Percentiles rank a stretch among this genome's conserved stretches.
Conservation (phyloP, 2,113 vertebrate species). For the Isichthys henryi region DNA sequence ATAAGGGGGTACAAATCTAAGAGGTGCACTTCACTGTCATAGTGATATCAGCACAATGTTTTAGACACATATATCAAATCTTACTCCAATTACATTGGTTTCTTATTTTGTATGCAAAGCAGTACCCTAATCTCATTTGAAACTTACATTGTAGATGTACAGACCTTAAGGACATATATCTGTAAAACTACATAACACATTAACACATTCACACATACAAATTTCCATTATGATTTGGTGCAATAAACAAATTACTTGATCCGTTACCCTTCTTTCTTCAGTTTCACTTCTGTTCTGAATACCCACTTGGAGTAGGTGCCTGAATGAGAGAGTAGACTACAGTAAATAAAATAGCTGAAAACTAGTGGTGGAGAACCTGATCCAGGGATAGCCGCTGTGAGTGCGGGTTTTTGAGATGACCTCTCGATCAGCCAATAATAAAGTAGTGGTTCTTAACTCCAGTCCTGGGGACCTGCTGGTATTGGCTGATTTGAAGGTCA, state of each 20-base stretch:
- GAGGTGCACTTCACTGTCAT: not conserved
- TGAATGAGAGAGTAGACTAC: not conserved
- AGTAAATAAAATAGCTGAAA: not conserved
- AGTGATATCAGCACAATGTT: not conserved
- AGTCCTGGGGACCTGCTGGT: no score
- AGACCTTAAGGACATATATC: not conserved
- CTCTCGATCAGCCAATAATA: no score
- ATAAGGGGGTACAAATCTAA: not conserved
- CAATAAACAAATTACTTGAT: not conserved
- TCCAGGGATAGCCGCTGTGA: no score
- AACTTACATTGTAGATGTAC: not conserved
- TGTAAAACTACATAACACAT: not conserved
- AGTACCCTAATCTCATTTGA: not conserved
- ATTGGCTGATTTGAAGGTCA: no score
- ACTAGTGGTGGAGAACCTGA: not conserved
- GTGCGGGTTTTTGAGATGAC: no score
- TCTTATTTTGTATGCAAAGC: not conserved
- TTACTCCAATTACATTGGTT: not conserved
- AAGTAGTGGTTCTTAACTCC: no score
- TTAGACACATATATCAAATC: not conserved
- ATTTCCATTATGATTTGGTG: not conserved
- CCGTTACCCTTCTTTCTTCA: not conserved
- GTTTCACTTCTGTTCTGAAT: not conserved
- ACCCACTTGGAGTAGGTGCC: not conserved
- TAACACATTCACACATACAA: no score